Conservation (phyloP, 2,888 invertebrate genomes). For the Anoncus sp. region DNA sequence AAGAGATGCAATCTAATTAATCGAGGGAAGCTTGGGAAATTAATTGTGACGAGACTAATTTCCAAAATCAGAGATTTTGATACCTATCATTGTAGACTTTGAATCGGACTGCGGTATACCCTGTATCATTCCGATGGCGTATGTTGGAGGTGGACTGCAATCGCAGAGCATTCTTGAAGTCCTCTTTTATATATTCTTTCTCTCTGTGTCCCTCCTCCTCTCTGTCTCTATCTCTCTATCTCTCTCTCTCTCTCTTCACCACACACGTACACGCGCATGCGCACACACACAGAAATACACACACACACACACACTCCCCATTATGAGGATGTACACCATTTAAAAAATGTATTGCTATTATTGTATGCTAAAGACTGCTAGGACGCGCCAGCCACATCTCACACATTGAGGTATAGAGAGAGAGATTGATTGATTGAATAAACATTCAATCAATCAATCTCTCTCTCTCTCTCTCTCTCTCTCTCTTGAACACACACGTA, state of each 20-base stretch:
- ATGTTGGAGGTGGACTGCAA: constrained; percentile 31
- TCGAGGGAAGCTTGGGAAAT: background rate
- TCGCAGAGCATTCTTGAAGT: background rate
- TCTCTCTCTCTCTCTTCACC: constrained; percentile 10
- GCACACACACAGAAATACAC: background rate
- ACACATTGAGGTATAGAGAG: constrained; percentile 33
- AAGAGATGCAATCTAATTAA: too few species aligned
- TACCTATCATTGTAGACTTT: constrained; percentile 42
- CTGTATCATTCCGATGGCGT: constrained; percentile 1
- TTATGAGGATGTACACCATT: constrained; percentile 15
- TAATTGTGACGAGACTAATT: too few species aligned
- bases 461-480: constrained; percentile 8
- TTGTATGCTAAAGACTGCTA: constrained; percentile 44
- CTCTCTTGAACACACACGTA: too few species aligned
- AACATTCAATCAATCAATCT: too few species aligned
- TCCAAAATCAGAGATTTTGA: constrained; percentile 1
- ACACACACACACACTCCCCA: too few species aligned
- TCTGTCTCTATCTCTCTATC: background rate
- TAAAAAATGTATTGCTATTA: constrained; percentile 61
- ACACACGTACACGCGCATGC: background rate
- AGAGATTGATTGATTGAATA: too few species aligned
- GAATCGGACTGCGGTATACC: background rate
- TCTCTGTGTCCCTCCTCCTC: background rate
- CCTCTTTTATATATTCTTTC: constrained; percentile 27
- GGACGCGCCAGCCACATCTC: constrained; percentile 15